Conservation (phyloP, 2,888 invertebrate genomes). For the Dione juno region DNA sequence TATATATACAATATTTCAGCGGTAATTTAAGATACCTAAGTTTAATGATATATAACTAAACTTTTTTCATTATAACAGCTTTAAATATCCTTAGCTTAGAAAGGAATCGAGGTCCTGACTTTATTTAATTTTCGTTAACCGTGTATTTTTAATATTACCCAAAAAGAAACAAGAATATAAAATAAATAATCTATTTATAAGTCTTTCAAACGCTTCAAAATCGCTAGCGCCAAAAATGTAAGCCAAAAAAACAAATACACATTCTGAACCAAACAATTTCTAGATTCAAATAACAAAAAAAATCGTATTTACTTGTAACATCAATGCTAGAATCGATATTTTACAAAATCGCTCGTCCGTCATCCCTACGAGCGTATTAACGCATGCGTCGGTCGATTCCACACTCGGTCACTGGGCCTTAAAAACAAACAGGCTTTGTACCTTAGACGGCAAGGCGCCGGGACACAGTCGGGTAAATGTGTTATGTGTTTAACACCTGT, state of each 20-base stretch:
- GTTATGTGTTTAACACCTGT: constrained; percentile 71
- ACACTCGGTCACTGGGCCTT: constrained; percentile 81
- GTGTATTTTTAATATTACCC: too few relatives aligned
- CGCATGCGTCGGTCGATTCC: constrained; percentile 81
- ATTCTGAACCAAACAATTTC: not conserved
- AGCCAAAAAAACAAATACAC: not conserved
- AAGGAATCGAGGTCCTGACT: too few relatives aligned
- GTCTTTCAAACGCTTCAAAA: not conserved
- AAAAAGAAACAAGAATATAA: not conserved
- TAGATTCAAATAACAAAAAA: not conserved
- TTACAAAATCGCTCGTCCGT: constrained; percentile 18
- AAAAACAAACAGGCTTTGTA: constrained; percentile 79
- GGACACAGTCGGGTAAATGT: constrained; percentile 57
- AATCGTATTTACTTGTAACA: too few relatives aligned
- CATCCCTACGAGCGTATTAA: constrained; percentile 46
- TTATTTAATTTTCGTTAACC: too few relatives aligned
- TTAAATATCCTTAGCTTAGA: too few relatives aligned
- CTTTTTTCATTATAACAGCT: too few relatives aligned
- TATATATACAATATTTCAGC: too few relatives aligned
- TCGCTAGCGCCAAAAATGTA: not conserved
- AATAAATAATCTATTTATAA: not conserved
- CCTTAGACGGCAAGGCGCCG: constrained; percentile 78
- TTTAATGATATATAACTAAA: too few relatives aligned
- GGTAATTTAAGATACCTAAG: too few relatives aligned
- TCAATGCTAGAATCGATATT: too few relatives aligned